A percentile compares a stretch with the other conserved stretches of the same genome.
phyloP scores from a whole-genome alignment of 2,888 invertebrate species.

The Macrosiphum euphorbiae region DNA sequence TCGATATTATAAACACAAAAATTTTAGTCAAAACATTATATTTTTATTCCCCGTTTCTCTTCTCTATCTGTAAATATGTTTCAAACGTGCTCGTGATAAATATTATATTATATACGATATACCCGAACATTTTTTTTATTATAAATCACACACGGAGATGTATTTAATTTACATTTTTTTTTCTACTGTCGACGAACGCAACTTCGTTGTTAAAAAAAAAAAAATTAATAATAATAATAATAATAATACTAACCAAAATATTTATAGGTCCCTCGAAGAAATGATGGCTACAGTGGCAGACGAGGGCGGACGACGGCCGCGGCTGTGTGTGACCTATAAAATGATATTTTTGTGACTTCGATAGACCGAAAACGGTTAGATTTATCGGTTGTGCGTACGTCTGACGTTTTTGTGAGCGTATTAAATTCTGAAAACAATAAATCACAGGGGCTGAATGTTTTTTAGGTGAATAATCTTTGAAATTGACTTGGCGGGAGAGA shows the following conservation, averaged over 20 bases:
- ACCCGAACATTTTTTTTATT: conserved; percentile 44
- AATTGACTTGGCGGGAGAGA: conserved; percentile 52
- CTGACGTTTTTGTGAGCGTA: conserved; percentile 60
- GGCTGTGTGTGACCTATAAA: conserved; percentile 38
- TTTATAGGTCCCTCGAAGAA: not conserved
- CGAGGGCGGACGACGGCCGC: not conserved
- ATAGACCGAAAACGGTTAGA: conserved; percentile 53
- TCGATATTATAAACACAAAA: conserved; percentile 17
- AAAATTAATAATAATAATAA: not conserved
- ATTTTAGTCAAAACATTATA: conserved; percentile 2
- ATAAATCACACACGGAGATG: conserved; percentile 29
- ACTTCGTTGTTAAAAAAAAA: not conserved
- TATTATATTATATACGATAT: not conserved
- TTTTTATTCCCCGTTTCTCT: not conserved
- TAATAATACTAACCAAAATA: not conserved
- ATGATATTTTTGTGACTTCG: conserved; percentile 46
- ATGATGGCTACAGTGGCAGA: not conserved
- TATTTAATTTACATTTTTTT: conserved; percentile 34
- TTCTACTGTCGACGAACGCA: not conserved
- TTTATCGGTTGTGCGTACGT: conserved; percentile 47
- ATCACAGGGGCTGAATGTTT: conserved; percentile 48
- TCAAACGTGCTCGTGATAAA: conserved; percentile 26
- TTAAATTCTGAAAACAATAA: conserved; percentile 58
- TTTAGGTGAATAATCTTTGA: conserved; percentile 60
- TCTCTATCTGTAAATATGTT: conserved; percentile 25